A percentile compares a stretch with the other conserved stretches of the same genome.
Evolutionary conservation across 2,888 invertebrate genomes (phyloP).

Genomic region (Xanthorhoe designata): DNA sequence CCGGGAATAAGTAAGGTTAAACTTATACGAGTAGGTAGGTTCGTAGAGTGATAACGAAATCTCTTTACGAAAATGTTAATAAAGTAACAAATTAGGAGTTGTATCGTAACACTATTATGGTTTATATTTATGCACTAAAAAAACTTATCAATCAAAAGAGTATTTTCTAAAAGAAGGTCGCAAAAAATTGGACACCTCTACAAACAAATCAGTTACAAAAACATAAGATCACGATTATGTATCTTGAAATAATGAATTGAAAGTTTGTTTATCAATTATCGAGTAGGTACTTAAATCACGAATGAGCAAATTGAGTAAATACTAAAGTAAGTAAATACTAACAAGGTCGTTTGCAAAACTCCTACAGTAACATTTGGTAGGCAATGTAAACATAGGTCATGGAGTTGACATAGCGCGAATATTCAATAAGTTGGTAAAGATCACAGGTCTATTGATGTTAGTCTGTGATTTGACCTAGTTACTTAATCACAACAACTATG

Average conservation of each 20-base stretch:
- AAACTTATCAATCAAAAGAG: no score
- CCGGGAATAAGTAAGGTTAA: not conserved
- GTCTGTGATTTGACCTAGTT: not conserved
- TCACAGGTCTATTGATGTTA: not conserved
- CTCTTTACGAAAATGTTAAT: no score
- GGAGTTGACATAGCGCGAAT: constrained; percentile 33
- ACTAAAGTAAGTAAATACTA: constrained; percentile 35
- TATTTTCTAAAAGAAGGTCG: not conserved
- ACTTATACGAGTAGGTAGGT: no score
- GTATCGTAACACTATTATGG: no score
- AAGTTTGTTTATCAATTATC: constrained; percentile 37
- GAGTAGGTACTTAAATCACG: constrained; percentile 25
- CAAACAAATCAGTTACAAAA: constrained; percentile 4
- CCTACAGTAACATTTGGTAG: constrained; percentile 27
- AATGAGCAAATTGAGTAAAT: constrained; percentile 31
- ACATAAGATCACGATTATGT: constrained; percentile 4
- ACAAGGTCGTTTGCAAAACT: constrained; percentile 32
- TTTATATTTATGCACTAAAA: no score
- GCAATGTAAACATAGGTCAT: constrained; percentile 35
- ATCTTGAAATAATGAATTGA: constrained; percentile 10
- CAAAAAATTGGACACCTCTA: not conserved
- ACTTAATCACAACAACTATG: not conserved
- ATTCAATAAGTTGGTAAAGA: constrained; percentile 3
- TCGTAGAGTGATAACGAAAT: no score
- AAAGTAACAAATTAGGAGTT: no score